Percentiles rank a stretch among this genome's conserved stretches.
Evolutionary conservation across 2,797 vertebrate species (phyloP).

Genomic region (Malacoctenus gilli): DNA sequence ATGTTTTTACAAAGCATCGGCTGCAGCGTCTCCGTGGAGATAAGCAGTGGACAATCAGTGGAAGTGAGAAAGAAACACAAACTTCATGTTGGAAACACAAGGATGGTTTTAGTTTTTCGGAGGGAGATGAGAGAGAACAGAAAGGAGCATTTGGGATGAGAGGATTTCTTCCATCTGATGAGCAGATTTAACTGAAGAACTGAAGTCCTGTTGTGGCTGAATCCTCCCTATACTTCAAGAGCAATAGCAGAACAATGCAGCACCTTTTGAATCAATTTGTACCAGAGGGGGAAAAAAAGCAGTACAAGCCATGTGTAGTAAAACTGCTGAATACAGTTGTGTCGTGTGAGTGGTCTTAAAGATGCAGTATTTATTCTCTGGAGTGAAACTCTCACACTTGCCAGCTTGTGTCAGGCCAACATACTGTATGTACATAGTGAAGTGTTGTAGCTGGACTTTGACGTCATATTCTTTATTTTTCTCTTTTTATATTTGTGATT

Average conservation of each 20-base stretch:
- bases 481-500: conserved; percentile 43
- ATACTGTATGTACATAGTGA: conserved; percentile 14
- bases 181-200: no score
- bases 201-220: neutral
- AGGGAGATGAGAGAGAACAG: neutral
- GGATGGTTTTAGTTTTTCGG: no score
- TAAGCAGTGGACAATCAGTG: conserved; percentile 75
- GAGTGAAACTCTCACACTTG: neutral
- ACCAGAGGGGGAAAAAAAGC: conserved; percentile 1
- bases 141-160: no score
- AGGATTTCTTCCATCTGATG: no score
- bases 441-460: conserved; percentile 23
- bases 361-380: conserved; percentile 31
- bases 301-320: conserved; percentile 25
- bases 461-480: conserved; percentile 9
- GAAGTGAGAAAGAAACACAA: conserved; percentile 6
- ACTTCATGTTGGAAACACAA: no score
- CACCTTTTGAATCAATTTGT: conserved; percentile 38
- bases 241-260: conserved; percentile 36
- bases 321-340: conserved; percentile 6
- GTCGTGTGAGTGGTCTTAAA: conserved; percentile 10
- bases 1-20: conserved; percentile 10
- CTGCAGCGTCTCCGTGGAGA: conserved; percentile 9
- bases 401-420: neutral
- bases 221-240: conserved; percentile 8